A percentile compares a stretch with the other conserved stretches of the same genome.
Conservation (phyloP, 2,888 invertebrate species). For the Thelaira solivaga region DNA sequence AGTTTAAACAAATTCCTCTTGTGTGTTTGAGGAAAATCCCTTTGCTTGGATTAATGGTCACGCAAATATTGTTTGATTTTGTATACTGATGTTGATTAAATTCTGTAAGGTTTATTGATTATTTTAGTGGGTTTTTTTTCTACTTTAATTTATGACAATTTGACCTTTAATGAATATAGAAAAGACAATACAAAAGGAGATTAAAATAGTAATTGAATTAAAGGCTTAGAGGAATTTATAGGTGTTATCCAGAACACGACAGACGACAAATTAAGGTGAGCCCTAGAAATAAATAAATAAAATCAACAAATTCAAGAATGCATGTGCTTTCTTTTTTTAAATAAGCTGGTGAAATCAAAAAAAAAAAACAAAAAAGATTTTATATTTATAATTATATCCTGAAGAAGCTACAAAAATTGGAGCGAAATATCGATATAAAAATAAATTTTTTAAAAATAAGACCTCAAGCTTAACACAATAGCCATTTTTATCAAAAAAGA, state of each 20-base stretch:
- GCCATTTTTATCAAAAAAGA: too few relatives aligned
- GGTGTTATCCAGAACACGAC: conserved; percentile 40
- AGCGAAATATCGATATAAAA: too few relatives aligned
- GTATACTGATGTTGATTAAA: conserved; percentile 4
- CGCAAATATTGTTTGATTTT: conserved; percentile 21
- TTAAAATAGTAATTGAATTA: conserved; percentile 44
- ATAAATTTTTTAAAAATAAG: too few relatives aligned
- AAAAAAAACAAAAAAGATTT: too few relatives aligned
- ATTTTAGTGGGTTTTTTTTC: background rate
- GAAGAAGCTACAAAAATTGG: too few relatives aligned
- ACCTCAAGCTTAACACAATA: too few relatives aligned
- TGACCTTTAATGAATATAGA: conserved; percentile 31
- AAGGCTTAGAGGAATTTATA: conserved; percentile 1
- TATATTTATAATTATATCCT: too few relatives aligned
- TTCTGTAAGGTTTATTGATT: conserved; percentile 23
- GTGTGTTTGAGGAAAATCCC: conserved; percentile 40
- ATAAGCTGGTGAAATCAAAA: too few relatives aligned
- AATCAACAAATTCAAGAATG: background rate
- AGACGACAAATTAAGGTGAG: background rate
- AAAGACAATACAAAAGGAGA: background rate
- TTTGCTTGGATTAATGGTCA: conserved; percentile 42
- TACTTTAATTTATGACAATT: conserved; percentile 2
- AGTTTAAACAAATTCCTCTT: conserved; percentile 24
- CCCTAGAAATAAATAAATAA: background rate
- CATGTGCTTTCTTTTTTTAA: too few relatives aligned